A percentile compares a stretch with the other conserved stretches of the same genome.
Evolutionary conservation across 2,113 vertebrate species (phyloP).

Genomic region (Actenoides lindsayi): DNA sequence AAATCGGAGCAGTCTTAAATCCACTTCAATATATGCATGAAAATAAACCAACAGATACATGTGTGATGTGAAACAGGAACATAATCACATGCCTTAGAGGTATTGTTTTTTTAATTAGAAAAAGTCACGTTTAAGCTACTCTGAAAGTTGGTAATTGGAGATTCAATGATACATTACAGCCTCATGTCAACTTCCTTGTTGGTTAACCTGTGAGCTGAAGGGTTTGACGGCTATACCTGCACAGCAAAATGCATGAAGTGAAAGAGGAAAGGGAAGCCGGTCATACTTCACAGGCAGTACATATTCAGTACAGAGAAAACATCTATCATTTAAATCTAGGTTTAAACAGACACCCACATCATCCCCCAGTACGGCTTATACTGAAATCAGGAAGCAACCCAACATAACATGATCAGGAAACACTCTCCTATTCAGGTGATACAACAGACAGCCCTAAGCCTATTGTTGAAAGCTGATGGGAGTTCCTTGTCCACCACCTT

Average conservation of each 20-base stretch:
- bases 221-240: not conserved
- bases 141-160: not conserved
- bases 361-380: not conserved
- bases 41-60: not conserved
- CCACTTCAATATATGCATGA: rapidly evolving
- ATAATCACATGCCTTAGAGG: not conserved
- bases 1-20: not conserved
- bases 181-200: not conserved
- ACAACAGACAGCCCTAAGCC: not conserved
- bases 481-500: not conserved
- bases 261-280: not conserved
- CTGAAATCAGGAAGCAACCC: not conserved
- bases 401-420: rapidly evolving
- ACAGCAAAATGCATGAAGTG: rapidly evolving
- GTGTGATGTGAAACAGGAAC: not conserved
- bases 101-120: not conserved
- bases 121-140: not conserved
- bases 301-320: not conserved
- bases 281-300: not conserved
- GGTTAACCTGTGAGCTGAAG: not conserved
- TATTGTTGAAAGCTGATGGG: not conserved
- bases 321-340: not conserved
- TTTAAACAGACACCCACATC: not conserved
- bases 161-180: not conserved
- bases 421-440: not conserved